phyloP scores from a whole-genome alignment of 2,888 invertebrate genomes.

The Philaethria dido region DNA sequence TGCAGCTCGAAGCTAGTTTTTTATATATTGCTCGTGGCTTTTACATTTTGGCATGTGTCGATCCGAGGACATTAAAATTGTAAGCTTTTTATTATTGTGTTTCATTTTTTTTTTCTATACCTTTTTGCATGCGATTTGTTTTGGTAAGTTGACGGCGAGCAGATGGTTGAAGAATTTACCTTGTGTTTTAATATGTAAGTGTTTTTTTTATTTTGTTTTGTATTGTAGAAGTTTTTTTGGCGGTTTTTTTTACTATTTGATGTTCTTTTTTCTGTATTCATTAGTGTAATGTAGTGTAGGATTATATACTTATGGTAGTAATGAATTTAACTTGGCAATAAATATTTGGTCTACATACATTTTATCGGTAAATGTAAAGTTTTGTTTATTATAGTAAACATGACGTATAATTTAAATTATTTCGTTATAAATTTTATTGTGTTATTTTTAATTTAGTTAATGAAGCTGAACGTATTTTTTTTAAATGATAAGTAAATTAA shows the following conservation, averaged over 20 bases:
- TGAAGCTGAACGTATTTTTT: background rate
- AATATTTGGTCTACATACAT: background rate
- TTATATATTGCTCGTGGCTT: slow-evolving; percentile 68
- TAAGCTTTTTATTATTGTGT: slow-evolving; percentile 77
- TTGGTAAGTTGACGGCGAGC: slow-evolving; percentile 55
- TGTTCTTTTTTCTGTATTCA: no score
- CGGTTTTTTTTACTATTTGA: no score
- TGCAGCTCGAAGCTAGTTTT: slow-evolving; percentile 62
- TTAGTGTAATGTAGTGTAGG: no score
- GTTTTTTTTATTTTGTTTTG: slow-evolving; percentile 13
- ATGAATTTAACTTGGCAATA: background rate
- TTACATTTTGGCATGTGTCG: slow-evolving; percentile 78
- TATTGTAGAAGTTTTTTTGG: background rate
- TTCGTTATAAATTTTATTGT: background rate
- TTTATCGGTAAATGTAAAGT: background rate
- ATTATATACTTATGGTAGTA: no score
- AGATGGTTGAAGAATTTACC: slow-evolving; percentile 70
- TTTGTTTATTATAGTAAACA: background rate
- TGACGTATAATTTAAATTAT: background rate
- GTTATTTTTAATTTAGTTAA: background rate
- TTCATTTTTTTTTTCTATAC: slow-evolving; percentile 63
- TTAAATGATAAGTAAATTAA: no score
- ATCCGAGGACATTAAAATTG: slow-evolving; percentile 79
- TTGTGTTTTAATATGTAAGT: slow-evolving; percentile 15
- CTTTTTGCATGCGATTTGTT: slow-evolving; percentile 70